Evolutionary conservation across 2,797 vertebrate genomes (phyloP).

Genomic region (Phrynocephalus forsythii): DNA sequence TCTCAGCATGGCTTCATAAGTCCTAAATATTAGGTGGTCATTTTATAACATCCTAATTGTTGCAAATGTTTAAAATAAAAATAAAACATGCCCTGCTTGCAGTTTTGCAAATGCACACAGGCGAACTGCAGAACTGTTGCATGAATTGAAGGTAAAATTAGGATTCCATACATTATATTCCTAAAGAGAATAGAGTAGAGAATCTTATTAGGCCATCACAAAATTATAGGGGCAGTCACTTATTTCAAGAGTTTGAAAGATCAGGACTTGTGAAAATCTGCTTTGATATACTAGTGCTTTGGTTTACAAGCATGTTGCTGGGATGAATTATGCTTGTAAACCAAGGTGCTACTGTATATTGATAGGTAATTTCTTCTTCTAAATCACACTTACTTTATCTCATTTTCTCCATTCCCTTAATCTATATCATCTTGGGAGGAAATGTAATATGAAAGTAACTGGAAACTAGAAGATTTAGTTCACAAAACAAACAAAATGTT

Average conservation of each 20-base stretch:
- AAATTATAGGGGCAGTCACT: conserved; percentile 26
- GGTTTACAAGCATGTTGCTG: too few species aligned
- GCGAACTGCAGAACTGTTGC: not conserved
- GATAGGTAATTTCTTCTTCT: conserved; percentile 29
- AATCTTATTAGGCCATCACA: conserved; percentile 24
- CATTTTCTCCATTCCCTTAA: not conserved
- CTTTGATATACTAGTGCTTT: too few species aligned
- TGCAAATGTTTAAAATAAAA: not conserved
- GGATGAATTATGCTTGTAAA: too few species aligned
- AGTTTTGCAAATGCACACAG: not conserved
- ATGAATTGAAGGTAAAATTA: not conserved
- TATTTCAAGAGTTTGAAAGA: not conserved
- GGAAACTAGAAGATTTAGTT: conserved; percentile 40
- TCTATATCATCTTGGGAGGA: conserved; percentile 20
- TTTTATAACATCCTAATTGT: not conserved
- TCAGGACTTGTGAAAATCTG: not conserved
- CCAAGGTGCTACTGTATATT: not conserved
- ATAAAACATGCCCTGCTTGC: not conserved
- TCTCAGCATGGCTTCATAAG: not conserved
- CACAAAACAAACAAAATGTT: conserved; percentile 21
- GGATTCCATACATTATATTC: not conserved
- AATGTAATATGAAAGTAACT: conserved; percentile 17
- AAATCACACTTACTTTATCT: conserved; percentile 47
- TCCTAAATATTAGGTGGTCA: conserved; percentile 21
- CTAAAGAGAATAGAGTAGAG: not conserved